Base-by-base conservation (phyloP, 1,140 invertebrate species). In the Drosophila nebulosa region DNA sequence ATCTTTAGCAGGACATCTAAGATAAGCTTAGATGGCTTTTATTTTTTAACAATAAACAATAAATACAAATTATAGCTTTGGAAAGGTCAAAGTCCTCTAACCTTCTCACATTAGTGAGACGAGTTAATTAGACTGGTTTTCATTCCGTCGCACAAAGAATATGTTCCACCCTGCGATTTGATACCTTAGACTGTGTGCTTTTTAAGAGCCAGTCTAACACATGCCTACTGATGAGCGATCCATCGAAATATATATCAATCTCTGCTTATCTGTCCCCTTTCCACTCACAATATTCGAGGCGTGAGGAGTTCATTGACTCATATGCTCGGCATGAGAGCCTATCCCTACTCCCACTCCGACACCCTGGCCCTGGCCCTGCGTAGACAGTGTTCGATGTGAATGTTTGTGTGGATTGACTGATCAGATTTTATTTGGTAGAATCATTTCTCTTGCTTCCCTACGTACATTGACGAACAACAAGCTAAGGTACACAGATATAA, bases 251-350 rank as follows among this genome's bases (percentile, higher is more conserved):
- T 14, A 16, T 30, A 32, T 55, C 52, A 32, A 32, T 55, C 14
- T 27, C 16, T 55, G 52, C 52, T 55, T 55, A 55, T 55, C 14
- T 27, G 26, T 22, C 52, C 52, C 22, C 50, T 52, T 26, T 52
- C 50, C 50, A 22, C 52, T 30, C 16, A 30, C 26, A 14, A 32
- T 30, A 55, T 10, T 30, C 2, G 26, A 32, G 14, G 16, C 14
- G n/a, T 18, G 27, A 16, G 16, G 16, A 55, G 52, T 55, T 55
- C 52, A 55, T 55, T 55, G 27, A 27, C 52, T 30, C 32, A 3
- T 24, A 9, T 36, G 32, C 32, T 9, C 32, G 6, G 52, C 27
- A 26, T n/a, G 22, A 22, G 39, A 2, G 16, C 7, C 7, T 9
- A 46, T 7, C 21, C 39, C 39, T 46, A 46, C 39, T 46, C 16